Percentiles rank a stretch among this genome's conserved stretches.
Evolutionary conservation across 2,888 invertebrate species (phyloP).

Genomic region (Sesia bembeciformis): DNA sequence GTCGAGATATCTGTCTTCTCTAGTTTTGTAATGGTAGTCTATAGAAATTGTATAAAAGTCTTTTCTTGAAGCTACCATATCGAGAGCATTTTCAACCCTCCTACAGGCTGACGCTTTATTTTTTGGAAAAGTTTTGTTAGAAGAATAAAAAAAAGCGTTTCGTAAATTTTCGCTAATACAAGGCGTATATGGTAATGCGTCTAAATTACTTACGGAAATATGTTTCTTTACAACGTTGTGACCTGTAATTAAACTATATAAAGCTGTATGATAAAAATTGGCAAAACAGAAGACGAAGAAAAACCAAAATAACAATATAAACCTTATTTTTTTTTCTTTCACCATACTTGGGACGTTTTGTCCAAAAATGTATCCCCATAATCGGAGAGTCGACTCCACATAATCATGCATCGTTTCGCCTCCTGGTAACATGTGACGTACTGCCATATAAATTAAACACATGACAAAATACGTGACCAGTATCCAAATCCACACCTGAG

Average conservation of each 20-base stretch:
- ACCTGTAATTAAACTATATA: slow-evolving; percentile 9
- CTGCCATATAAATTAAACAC: background rate
- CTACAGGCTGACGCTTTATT: background rate
- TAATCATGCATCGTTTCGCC: too few species aligned
- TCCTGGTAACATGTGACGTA: background rate
- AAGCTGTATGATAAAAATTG: slow-evolving; percentile 11
- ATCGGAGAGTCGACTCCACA: too few species aligned
- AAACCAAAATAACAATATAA: slow-evolving; percentile 10
- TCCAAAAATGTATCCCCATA: slow-evolving; percentile 9
- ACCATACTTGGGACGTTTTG: slow-evolving; percentile 4
- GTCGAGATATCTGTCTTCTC: background rate
- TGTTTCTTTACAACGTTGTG: background rate
- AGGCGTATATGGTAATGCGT: background rate
- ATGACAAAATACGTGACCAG: background rate
- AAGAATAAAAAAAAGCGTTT: background rate
- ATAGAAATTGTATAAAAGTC: background rate
- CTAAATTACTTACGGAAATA: background rate
- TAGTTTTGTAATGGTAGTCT: background rate
- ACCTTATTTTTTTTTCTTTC: slow-evolving; percentile 2
- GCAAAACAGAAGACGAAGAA: slow-evolving; percentile 10
- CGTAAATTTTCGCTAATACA: background rate
- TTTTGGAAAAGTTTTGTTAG: background rate
- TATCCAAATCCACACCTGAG: background rate
- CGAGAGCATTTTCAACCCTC: background rate
- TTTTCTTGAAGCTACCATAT: background rate